Base-by-base conservation (phyloP, 2,888 invertebrate genomes). In the Coelogynopora nodosa region DNA sequence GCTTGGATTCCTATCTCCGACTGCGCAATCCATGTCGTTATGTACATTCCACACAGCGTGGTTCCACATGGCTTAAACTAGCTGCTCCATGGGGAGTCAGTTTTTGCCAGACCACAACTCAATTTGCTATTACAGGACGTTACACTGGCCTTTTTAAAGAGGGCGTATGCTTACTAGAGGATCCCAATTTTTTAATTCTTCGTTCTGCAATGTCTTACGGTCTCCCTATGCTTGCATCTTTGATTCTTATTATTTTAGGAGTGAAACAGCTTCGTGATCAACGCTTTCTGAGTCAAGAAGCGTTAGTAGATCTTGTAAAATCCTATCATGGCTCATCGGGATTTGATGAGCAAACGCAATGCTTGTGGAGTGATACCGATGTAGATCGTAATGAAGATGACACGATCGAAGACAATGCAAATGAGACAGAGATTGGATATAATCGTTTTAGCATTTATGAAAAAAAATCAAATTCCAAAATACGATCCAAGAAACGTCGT, bases 71-170 rank as follows among this genome's bases (percentile, higher is more conserved):
- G 30, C 87, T 89, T 1, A 89, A 89, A 88, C 85, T 89, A 26
- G 88, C 88, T 0, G 89, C 89, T 10, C 88, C 89, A 1, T 89
- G 89, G 89, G 82, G 85, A 67, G 88, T 89, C 49, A 87, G 88
- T n/a, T 49, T 88, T 0, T 88, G 89, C 2, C 89, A 89, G 86
- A 86, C 87, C 2, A 86, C 89, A 31, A 88, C 89, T 18, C 88
- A 89, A 87, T 89, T 89, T 29, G 88, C 88, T 87, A 87, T 89
- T 5, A 89, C 88, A 85, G n/a, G 86, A 5, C 74, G 80, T 28
- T 74, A 86, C 30, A 86, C 74, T 26, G 80, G 74, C 27, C 84
- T 74, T 23, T 85, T 80, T 0, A 31, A 26, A 5, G 84, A 31
- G 13, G 87, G 88, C 5, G 86, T 88, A 30, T 89, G 89, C 82